A percentile compares a stretch with the other conserved stretches of the same genome.
Conservation (phyloP, 2,797 vertebrate species). For the Propithecus deckenii region DNA sequence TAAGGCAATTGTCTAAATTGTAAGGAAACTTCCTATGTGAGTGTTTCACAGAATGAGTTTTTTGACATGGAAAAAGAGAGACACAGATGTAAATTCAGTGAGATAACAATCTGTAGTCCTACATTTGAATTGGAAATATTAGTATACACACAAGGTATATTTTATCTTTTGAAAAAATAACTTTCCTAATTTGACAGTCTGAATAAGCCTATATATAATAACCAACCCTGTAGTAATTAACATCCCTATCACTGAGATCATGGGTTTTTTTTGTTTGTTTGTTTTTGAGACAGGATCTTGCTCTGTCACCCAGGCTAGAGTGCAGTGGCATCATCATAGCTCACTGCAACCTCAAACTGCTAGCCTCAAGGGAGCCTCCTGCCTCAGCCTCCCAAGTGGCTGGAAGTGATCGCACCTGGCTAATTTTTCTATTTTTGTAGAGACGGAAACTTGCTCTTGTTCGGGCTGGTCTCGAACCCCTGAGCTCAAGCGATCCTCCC, state of each 20-base stretch:
- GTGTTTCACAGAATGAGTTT: background rate
- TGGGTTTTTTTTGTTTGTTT: background rate
- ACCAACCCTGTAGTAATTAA: background rate
- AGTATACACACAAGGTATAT: background rate
- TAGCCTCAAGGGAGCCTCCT: background rate
- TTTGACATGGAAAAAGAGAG: background rate
- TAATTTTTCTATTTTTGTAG: background rate
- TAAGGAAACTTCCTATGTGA: background rate
- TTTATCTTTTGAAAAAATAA: background rate
- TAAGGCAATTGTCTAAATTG: background rate
- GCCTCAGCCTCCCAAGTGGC: background rate
- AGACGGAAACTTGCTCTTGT: too few relatives aligned
- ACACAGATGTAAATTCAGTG: background rate
- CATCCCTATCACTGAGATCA: background rate
- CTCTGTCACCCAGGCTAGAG: background rate
- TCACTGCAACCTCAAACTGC: background rate
- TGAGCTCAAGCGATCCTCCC: background rate
- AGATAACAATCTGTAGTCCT: background rate
- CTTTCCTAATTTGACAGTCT: background rate
- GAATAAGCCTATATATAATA: background rate
- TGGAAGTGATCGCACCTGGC: background rate
- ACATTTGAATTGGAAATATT: background rate
- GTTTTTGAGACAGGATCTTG: background rate
- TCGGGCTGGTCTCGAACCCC: background rate
- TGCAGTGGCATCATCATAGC: background rate